Percentiles rank a stretch among this genome's conserved stretches.
These are phyloP conservation scores for Tenrec ecaudatus DNA, from an alignment of 2,113 vertebrate species.

Conservation along the genomic window DNA sequence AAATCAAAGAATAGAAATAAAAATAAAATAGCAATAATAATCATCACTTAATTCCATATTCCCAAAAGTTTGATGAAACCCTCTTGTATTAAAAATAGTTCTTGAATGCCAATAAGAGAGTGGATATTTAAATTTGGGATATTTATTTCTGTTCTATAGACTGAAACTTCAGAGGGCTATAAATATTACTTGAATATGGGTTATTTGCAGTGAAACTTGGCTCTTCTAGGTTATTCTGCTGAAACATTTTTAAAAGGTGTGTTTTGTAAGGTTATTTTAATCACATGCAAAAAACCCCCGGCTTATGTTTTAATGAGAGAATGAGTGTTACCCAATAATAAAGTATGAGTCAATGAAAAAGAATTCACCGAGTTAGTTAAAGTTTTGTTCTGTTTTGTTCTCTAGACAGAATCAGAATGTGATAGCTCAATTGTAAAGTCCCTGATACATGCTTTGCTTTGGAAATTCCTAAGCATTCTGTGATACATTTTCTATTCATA, in stretches of 20 bases:
- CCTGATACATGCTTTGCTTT: not conserved
- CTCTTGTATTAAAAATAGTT: no score
- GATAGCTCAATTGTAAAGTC: not conserved
- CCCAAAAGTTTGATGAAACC: no score
- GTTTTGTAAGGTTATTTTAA: slow-evolving; percentile 25
- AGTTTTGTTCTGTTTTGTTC: not conserved
- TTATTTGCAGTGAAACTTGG: not conserved
- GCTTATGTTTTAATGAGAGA: slow-evolving; percentile 8
- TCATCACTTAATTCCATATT: no score
- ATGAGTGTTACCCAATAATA: not conserved
- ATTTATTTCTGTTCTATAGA: not conserved
- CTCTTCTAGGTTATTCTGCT: not conserved
- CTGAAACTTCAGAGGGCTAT: not conserved
- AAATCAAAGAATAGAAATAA: no score
- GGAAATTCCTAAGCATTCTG: slow-evolving; percentile 13
- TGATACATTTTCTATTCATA: not conserved
- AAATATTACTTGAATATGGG: slow-evolving; percentile 52
- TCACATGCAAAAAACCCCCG: not conserved
- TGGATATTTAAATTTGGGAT: not conserved
- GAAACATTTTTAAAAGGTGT: not conserved
- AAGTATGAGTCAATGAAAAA: not conserved
- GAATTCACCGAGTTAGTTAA: not conserved
- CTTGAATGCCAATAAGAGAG: not conserved
- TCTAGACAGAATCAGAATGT: not conserved
- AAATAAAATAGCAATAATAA: no score